phyloP scores from a whole-genome alignment of 2,888 invertebrate species.

The Tinea pellionella region DNA sequence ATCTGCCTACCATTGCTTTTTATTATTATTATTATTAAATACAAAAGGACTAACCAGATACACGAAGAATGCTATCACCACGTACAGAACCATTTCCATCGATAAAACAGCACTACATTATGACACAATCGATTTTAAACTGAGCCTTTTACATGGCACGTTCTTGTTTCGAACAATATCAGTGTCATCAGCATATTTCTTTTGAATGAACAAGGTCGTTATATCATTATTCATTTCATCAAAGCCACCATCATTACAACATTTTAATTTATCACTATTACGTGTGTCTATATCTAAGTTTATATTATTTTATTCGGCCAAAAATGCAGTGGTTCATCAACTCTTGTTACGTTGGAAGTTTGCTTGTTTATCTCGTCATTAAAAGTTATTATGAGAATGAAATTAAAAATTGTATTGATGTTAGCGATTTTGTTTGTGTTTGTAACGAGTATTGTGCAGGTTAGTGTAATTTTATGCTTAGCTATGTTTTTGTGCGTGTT shows the following conservation, averaged over 20 bases:
- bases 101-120: conserved; percentile 34
- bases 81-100: conserved; percentile 42
- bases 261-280: not conserved
- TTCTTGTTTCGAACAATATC: not conserved
- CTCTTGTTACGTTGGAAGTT: conserved; percentile 40
- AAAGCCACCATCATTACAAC: not conserved
- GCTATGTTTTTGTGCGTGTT: conserved; percentile 18
- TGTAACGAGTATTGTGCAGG: conserved; percentile 36
- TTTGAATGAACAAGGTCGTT: conserved; percentile 1
- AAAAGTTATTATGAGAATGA: conserved; percentile 52
- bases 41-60: conserved; percentile 38
- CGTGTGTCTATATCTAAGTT: not conserved
- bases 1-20: too few relatives aligned
- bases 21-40: not conserved
- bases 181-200: not conserved
- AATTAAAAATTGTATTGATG: conserved; percentile 31
- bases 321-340: conserved; percentile 33
- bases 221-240: not conserved
- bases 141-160: not conserved
- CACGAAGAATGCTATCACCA: conserved; percentile 32
- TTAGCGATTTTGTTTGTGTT: conserved; percentile 26
- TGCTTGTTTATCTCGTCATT: conserved; percentile 40
- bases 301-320: not conserved
- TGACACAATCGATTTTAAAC: conserved; percentile 23
- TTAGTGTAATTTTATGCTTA: conserved; percentile 23